These are phyloP conservation scores for Drosophila lacertosa DNA, from an alignment of 1,140 invertebrate species.

Conservation along the genomic window DNA sequence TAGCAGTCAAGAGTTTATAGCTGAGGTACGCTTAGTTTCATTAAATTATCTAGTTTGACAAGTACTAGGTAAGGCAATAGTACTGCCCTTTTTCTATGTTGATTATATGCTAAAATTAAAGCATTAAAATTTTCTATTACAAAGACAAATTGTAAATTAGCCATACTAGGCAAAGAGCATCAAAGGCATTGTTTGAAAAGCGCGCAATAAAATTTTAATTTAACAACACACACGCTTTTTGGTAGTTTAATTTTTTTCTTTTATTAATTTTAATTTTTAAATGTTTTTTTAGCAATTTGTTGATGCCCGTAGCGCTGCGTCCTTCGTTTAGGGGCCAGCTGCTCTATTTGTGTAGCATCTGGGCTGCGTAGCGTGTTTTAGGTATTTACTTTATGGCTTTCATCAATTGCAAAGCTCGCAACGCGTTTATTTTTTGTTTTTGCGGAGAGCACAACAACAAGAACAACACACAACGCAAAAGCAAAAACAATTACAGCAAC, in stretches of 20 bases:
- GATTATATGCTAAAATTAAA: background rate
- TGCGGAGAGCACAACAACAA: background rate
- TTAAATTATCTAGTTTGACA: too few species aligned
- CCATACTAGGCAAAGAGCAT: background rate
- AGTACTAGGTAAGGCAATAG: too few species aligned
- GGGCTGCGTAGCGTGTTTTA: constrained; percentile 22
- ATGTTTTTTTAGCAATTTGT: constrained; percentile 20
- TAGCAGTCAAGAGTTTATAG: too few species aligned
- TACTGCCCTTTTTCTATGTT: background rate
- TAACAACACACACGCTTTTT: background rate
- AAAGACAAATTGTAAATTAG: background rate
- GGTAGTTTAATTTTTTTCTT: constrained; percentile 6
- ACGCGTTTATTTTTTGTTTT: constrained; percentile 5
- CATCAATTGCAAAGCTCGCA: constrained; percentile 43
- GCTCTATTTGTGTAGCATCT: constrained; percentile 5
- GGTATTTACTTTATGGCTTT: constrained; percentile 55
- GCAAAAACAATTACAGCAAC: constrained; percentile 8
- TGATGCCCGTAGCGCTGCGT: constrained; percentile 19
- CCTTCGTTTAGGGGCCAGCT: constrained; percentile 5
- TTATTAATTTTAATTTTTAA: constrained; percentile 18
- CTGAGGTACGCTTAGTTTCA: too few species aligned
- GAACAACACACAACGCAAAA: background rate
- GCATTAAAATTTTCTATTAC: background rate
- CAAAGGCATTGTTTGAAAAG: constrained; percentile 4
- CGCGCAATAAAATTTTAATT: constrained; percentile 28